Evolutionary conservation across 2,888 invertebrate species (phyloP).

Genomic region (Phorcus lineatus): DNA sequence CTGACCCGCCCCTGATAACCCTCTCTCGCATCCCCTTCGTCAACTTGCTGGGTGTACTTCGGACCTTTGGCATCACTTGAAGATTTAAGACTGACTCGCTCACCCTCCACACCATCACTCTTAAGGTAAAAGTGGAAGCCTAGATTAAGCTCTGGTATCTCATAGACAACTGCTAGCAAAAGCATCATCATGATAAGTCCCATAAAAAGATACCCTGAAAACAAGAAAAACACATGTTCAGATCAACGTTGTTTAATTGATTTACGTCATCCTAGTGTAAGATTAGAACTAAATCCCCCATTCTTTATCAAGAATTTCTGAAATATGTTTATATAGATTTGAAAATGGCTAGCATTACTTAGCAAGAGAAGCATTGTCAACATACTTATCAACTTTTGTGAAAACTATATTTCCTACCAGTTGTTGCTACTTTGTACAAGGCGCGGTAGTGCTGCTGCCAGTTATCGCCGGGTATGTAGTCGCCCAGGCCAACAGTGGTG

Average conservation of each 20-base stretch:
- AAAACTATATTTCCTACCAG: conserved; percentile 78
- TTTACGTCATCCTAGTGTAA: too few relatives aligned
- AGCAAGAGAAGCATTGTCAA: too few relatives aligned
- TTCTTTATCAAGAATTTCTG: too few relatives aligned
- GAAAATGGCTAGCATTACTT: too few relatives aligned
- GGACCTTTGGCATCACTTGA: conserved; percentile 48
- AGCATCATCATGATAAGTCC: conserved; percentile 91
- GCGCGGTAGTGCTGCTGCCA: conserved; percentile 86
- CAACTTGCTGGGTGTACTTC: conserved; percentile 65
- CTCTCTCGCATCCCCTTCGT: conserved; percentile 44
- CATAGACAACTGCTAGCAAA: conserved; percentile 88
- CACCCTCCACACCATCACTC: conserved; percentile 78
- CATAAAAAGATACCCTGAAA: conserved; percentile 85
- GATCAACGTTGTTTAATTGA: too few relatives aligned
- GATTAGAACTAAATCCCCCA: too few relatives aligned
- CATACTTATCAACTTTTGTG: neutral
- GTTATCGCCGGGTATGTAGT: conserved; percentile 90
- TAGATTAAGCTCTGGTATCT: conserved; percentile 91
- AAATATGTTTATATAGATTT: too few relatives aligned
- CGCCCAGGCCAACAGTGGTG: conserved; percentile 90
- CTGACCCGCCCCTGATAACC: conserved; percentile 37
- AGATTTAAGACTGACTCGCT: conserved; percentile 50
- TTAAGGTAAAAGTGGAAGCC: conserved; percentile 85
- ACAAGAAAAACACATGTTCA: conserved; percentile 43
- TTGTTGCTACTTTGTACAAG: conserved; percentile 88